These are phyloP conservation scores for Ceratina calcarata DNA, from an alignment of 1,140 invertebrate species.

Conservation along the genomic window DNA sequence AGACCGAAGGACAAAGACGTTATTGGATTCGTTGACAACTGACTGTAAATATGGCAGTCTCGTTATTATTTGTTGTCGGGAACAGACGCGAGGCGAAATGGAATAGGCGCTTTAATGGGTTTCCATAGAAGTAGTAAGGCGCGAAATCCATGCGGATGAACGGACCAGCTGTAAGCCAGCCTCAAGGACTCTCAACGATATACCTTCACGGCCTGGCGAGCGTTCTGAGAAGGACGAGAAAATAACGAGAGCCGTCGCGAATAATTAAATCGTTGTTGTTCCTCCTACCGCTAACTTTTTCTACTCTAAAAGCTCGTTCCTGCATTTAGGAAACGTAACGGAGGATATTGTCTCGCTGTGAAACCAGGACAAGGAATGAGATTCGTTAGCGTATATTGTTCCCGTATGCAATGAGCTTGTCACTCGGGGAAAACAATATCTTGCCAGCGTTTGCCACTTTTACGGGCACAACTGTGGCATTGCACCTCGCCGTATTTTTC, in stretches of 20 bases:
- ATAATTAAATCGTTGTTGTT: conserved; percentile 45
- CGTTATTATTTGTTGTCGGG: too few relatives aligned
- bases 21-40: not conserved
- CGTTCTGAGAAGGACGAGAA: conserved; percentile 57
- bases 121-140: too few relatives aligned
- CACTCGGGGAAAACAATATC: not conserved
- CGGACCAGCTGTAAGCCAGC: not conserved
- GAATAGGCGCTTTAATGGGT: too few relatives aligned
- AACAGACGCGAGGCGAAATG: not conserved
- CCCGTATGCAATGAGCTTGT: not conserved
- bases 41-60: not conserved
- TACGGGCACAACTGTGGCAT: not conserved
- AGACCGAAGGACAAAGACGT: not conserved
- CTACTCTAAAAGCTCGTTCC: not conserved
- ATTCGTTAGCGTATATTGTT: conserved; percentile 16
- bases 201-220: conserved; percentile 54
- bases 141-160: not conserved
- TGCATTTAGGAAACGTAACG: conserved; percentile 7
- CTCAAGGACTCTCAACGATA: conserved; percentile 51
- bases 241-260: conserved; percentile 41
- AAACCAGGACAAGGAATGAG: not conserved
- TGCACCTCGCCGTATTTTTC: not conserved
- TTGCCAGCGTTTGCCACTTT: not conserved
- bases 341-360: not conserved
- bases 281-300: not conserved